Percentiles rank a stretch among this genome's conserved stretches.
phyloP scores from a whole-genome alignment of 2,797 vertebrate genomes.

The Leptodactylus fallax region DNA sequence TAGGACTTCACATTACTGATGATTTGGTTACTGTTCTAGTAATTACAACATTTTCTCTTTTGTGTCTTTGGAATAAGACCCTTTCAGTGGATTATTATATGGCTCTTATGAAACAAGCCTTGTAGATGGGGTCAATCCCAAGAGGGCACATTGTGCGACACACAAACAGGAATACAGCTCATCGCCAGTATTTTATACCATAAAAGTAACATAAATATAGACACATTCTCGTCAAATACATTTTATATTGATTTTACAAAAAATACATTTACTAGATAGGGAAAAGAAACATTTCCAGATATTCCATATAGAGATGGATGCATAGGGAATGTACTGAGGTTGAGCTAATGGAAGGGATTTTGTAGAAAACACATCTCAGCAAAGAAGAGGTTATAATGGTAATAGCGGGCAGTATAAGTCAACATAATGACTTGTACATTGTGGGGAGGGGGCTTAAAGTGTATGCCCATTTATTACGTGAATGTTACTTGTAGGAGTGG shows the following conservation, averaged over 20 bases:
- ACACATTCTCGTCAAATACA: neutral
- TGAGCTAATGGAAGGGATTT: slow-evolving; percentile 6
- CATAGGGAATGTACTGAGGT: neutral
- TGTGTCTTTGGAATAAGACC: slow-evolving; percentile 10
- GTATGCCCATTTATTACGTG: neutral
- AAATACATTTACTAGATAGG: slow-evolving; percentile 20
- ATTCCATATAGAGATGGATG: neutral
- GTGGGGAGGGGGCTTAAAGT: neutral
- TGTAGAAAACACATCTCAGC: neutral
- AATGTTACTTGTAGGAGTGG: neutral
- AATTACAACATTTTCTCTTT: slow-evolving; percentile 33
- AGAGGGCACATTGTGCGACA: neutral
- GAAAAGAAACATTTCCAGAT: slow-evolving; percentile 9
- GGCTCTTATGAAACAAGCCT: neutral
- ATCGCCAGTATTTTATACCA: neutral
- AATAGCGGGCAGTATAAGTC: neutral
- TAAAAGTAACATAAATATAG: neutral
- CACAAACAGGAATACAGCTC: slow-evolving; percentile 22
- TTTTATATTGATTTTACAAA: slow-evolving; percentile 45
- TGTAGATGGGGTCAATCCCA: neutral
- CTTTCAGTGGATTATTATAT: slow-evolving; percentile 21
- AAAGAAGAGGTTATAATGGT: neutral
- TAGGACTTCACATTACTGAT: slow-evolving; percentile 37
- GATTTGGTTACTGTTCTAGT: slow-evolving; percentile 34
- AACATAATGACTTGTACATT: neutral